Conservation (phyloP, 2,113 vertebrate genomes). For the Columba janthina region DNA sequence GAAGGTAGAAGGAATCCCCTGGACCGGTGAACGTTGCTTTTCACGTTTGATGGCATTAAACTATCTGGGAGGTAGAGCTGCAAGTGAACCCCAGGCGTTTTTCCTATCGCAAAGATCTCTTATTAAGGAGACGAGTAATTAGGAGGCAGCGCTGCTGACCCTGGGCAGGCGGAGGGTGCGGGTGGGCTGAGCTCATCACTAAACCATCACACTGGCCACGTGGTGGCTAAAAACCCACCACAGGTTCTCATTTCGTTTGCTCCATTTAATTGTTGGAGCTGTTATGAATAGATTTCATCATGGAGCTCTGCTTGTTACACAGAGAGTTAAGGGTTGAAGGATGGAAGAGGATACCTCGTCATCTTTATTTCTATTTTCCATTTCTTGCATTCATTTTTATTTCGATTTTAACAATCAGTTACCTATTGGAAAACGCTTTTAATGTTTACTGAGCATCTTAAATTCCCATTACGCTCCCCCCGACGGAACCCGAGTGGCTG, state of each 20-base stretch:
- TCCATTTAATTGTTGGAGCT: background rate
- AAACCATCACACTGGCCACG: background rate
- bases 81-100: background rate
- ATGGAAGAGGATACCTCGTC: background rate
- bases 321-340: background rate
- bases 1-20: background rate
- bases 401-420: conserved; percentile 19
- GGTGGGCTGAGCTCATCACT: too few species aligned
- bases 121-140: background rate
- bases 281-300: background rate
- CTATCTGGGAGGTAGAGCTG: background rate
- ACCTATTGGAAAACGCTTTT: background rate
- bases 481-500: background rate
- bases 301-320: background rate
- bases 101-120: background rate
- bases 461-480: background rate
- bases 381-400: conserved; percentile 63
- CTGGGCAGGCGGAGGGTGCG: background rate
- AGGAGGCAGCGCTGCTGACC: background rate
- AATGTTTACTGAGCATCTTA: background rate
- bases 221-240: background rate
- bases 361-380: conserved; percentile 63
- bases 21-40: background rate
- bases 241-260: background rate
- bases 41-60: background rate